Evolutionary conservation across 2,797 vertebrate species (phyloP), one percentile per base, ranked within the genome.

Genomic region (Macroramphosus scolopax): DNA sequence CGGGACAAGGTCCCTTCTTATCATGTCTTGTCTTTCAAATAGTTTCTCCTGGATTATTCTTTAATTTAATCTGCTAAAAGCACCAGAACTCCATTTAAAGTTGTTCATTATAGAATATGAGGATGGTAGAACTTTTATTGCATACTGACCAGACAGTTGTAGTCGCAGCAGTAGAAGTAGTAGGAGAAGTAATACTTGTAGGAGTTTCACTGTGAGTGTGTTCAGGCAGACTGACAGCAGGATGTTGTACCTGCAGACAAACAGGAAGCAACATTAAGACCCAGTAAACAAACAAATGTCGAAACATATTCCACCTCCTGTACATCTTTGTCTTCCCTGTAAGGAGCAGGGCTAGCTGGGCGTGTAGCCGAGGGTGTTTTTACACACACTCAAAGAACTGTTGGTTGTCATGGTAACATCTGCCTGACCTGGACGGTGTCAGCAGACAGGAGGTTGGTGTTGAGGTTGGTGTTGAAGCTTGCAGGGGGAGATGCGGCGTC

Each of bases 401-500:
- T 5, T 14, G 32, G 29, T 39, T 48, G 55, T 13, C 25, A 29
- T 14, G 17, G 26, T 10, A 30, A 39, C 36, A 50, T 34, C 43
- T 33, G 48, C 44, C 63, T 61, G 13, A 86, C 75, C 78, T 81
- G 73, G n/a, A 31, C 0, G 3, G 42, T 12, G 46, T 49, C 46
- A 17, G 60, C 38, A 45, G 78, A 47, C 22, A 14, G 41, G 33
- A 66, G 52, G 42, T 41, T 65, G 47, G 56, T 33, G 10, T 45
- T 65, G 47, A 54, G 29, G 10, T 45, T 33, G 17, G 71, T 80
- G 84, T 81, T 89, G 46, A 81, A 86, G 89, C 88, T 89, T 8
- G 54, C 10, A 56, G 81, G 84, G 85, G 89, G 80, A 80, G 89
- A 78, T 80, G 86, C 73, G 83, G 78, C 67, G 72, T 91, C 88